phyloP scores from a whole-genome alignment of 2,888 invertebrate genomes.

The Idaea straminata region DNA sequence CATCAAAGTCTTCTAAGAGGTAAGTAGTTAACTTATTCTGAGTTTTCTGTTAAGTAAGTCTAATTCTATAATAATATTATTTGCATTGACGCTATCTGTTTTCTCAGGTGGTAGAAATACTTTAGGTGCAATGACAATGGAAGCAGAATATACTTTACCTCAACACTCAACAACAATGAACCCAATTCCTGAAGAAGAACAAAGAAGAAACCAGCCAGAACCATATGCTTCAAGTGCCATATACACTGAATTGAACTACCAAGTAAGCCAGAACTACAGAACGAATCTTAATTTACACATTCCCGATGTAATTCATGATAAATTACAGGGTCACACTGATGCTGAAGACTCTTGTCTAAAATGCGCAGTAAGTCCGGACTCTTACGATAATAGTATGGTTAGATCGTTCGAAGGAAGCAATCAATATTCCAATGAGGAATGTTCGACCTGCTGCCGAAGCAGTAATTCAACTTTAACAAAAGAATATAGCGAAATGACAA shows the following conservation, averaged over 20 bases:
- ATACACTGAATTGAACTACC: conserved; percentile 74
- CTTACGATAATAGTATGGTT: conserved; percentile 77
- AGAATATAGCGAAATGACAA: conserved; percentile 76
- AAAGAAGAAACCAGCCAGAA: conserved; percentile 76
- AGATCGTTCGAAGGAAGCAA: conserved; percentile 70
- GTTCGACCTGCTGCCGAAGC: conserved; percentile 72
- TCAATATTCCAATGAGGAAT: conserved; percentile 74
- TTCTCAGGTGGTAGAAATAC: conserved; percentile 58
- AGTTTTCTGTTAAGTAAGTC: background rate
- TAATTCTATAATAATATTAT: conserved; percentile 2
- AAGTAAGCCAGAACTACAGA: conserved; percentile 41
- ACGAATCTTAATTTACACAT: conserved; percentile 16
- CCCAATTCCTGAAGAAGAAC: conserved; percentile 60
- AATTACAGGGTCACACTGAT: conserved; percentile 69
- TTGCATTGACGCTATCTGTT: conserved; percentile 3
- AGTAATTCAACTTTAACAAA: conserved; percentile 73
- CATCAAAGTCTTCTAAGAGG: conserved; percentile 68
- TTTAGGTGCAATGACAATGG: conserved; percentile 69
- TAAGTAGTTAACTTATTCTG: conserved; percentile 30
- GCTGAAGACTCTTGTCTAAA: conserved; percentile 79
- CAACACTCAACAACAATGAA: conserved; percentile 63
- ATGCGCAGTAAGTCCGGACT: conserved; percentile 77
- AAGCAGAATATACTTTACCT: conserved; percentile 73
- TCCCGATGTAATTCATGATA: conserved; percentile 12
- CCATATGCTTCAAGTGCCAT: conserved; percentile 88